phyloP scores from a whole-genome alignment of 2,797 vertebrate species.

The Clangula hyemalis region DNA sequence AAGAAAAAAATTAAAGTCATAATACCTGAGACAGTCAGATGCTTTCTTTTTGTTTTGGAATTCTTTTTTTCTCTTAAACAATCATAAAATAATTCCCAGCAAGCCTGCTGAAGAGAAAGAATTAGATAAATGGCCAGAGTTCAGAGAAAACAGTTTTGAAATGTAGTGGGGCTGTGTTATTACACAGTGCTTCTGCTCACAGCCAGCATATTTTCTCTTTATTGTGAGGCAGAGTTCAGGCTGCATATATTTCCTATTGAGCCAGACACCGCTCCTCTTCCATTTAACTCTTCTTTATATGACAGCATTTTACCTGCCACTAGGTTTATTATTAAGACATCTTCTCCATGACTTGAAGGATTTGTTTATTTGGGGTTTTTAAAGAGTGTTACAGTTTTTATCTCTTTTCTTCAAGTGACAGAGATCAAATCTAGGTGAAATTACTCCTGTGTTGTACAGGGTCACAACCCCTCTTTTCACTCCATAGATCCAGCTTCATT shows the following conservation, averaged over 20 bases:
- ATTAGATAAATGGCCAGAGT: conserved; percentile 52
- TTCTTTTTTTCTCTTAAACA: neutral
- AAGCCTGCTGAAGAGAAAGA: conserved; percentile 20
- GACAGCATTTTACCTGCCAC: conserved; percentile 6
- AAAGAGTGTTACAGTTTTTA: neutral
- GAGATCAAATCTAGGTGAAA: conserved; percentile 6
- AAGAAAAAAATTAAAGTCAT: conserved; percentile 13
- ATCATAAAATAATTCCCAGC: conserved; percentile 25
- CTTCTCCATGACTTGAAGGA: neutral
- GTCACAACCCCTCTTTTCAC: neutral
- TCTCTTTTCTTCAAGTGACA: neutral
- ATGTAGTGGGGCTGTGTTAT: conserved; percentile 32
- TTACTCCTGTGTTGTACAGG: neutral
- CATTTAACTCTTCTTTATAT: conserved; percentile 40
- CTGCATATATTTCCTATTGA: conserved; percentile 41
- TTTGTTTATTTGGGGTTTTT: conserved; percentile 16
- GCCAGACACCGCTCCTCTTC: conserved; percentile 6
- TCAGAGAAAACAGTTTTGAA: conserved; percentile 64
- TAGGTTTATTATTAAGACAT: conserved; percentile 27
- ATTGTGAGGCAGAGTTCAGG: conserved; percentile 48
- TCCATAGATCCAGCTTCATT: neutral
- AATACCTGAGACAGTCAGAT: conserved; percentile 2
- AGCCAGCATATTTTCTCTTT: conserved; percentile 47
- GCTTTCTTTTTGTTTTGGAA: neutral
- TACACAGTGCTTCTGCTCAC: conserved; percentile 12